Base-by-base conservation (phyloP, 2,797 vertebrate genomes). In the Discoglossus pictus region DNA sequence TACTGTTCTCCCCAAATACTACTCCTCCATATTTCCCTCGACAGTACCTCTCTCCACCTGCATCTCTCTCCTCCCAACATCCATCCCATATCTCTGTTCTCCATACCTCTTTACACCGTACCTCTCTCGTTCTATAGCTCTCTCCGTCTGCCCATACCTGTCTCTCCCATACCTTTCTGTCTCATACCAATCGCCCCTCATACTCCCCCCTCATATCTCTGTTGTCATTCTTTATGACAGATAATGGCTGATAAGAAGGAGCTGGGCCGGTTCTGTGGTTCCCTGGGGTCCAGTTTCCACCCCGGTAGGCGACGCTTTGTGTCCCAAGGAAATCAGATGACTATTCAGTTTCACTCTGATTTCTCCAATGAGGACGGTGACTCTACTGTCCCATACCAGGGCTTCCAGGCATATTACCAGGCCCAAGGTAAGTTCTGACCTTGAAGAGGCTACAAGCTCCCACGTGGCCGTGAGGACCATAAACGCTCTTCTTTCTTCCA, bases 281-380 rank as follows among this genome's bases (percentile, higher is more conserved):
- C 62, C 8, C 55, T 65, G 15, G 82, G 51, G 11, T 86, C 78
- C 42, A 81, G 83, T 52, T 85, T 82, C 43, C 77, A 79, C 25
- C 89, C 88, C 0, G 80, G 80, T 59, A 60, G 23, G 15, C 81
- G 65, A 13, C 73, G 78, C 13, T 83, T 91, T 71, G 2, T 82
- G 0, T 89, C 89, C 1, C 61, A 73, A 31, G 82, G 84, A 34
- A 88, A 81, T 70, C 80, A 61, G 56, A 88, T 91, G 85, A 75
- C 74, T 7, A 25, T 91, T 53, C 73, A 21, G 1, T 88, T 91
- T 66, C 83, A 70, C 36, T 88, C 88, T 0, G 88, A 90, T 58
- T 88, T 91, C 74, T 89, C 87, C 76, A 90, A 91, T 0, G 87
- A 91, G 39, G 87, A 88, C 36, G 84, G 86, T 0, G 86, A 87